phyloP scores from a whole-genome alignment of 37 sponge, comb jelly and placozoan genomes.

The Ephydatia muelleri region DNA sequence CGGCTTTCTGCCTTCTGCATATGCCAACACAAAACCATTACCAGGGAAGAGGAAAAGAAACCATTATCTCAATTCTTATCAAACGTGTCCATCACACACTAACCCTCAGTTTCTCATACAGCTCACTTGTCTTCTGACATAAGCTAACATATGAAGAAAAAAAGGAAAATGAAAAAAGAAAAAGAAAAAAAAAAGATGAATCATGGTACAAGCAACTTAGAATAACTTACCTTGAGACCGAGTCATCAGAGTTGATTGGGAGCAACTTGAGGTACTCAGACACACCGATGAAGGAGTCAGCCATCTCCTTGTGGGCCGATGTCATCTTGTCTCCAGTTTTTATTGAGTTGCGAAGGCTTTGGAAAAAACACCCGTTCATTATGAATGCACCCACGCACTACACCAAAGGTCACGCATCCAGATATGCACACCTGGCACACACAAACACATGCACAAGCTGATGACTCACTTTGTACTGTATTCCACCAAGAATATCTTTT shows the following conservation, averaged over 20 bases:
- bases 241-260: conserved; percentile 46
- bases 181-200: conserved; percentile 9
- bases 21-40: background rate
- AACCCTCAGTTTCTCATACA: conserved; percentile 83
- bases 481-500: conserved; percentile 74
- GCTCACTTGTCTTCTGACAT: conserved; percentile 69
- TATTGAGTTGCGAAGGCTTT: conserved; percentile 68
- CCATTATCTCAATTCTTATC: background rate
- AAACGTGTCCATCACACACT: too few relatives aligned
- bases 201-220: background rate
- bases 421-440: conserved; percentile 1
- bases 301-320: conserved; percentile 68
- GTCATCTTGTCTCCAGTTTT: conserved; percentile 52
- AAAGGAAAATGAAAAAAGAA: background rate
- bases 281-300: conserved; percentile 72
- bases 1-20: conserved; percentile 92
- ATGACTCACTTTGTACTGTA: conserved; percentile 73
- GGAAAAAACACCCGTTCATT: background rate
- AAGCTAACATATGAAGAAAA: conserved; percentile 46
- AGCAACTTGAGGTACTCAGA: conserved; percentile 52
- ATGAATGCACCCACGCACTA: conserved; percentile 4
- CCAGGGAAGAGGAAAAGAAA: background rate
- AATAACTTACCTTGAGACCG: conserved; percentile 54
- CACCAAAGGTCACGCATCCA: conserved; percentile 39
- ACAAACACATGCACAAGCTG: conserved; percentile 7